Percentiles rank a stretch among this genome's conserved stretches.
Conservation (phyloP, 1,140 invertebrate genomes). For the Zaprionus capensis region DNA sequence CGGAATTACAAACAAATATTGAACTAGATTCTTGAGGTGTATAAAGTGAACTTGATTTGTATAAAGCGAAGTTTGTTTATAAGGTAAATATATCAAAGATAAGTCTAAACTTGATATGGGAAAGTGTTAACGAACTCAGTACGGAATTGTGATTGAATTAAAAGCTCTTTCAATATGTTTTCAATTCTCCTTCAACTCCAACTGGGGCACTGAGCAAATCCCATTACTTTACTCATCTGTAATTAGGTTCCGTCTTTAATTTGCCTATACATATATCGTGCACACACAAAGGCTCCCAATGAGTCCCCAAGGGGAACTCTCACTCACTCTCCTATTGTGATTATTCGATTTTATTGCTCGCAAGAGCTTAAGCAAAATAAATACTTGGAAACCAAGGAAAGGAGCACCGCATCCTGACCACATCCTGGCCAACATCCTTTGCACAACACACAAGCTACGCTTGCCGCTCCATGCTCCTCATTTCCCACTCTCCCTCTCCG, state of each 20-base stretch:
- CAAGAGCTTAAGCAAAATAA: constrained; percentile 20
- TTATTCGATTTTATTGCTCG: constrained; percentile 18
- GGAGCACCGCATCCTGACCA: constrained; percentile 53
- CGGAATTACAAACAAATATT: neutral
- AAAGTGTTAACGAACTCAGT: neutral
- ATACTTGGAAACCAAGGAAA: constrained; percentile 1
- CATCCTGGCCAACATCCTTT: constrained; percentile 55
- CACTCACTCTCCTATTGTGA: neutral
- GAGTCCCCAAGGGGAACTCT: neutral
- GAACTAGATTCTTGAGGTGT: neutral
- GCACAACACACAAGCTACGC: neutral
- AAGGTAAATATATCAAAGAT: neutral
- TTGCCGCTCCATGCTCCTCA: neutral
- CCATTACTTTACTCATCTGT: neutral
- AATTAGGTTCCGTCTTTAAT: constrained; percentile 5
- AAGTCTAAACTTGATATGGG: neutral
- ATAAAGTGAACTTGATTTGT: neutral
- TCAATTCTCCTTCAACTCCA: neutral
- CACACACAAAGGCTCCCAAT: neutral
- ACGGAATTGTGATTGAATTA: neutral
- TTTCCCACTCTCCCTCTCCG: neutral
- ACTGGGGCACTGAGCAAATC: neutral
- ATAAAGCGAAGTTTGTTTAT: neutral
- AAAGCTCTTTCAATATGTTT: neutral
- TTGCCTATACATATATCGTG: neutral